Base-by-base conservation (phyloP, 2,888 invertebrate species). In the Anoncus sp. region DNA sequence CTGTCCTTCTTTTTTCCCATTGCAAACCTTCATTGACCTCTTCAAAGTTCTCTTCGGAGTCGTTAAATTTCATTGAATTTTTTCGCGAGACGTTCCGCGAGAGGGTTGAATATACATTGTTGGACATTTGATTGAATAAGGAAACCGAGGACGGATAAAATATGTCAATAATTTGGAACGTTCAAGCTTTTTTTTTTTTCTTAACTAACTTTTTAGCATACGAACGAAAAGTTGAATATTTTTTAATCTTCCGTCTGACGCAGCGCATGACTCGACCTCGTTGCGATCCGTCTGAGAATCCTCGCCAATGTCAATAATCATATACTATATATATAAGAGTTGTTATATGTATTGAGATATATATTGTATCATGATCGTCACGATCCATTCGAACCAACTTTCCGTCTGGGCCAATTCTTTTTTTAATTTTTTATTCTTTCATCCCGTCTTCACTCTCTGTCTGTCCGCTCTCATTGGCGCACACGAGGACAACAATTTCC, bases 21-120 rank as follows among this genome's bases (percentile, higher is more conserved):
- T 72, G 79, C 80, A 81, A 82, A 81, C 82, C 85, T 85, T 83
- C 80, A 79, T 66, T 81, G 85, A 84, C 83, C 85, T 83, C 79
- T 77, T 63, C 79, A 74, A 59, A 10, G 12, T 75, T 70, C 67
- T 60, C 40, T 55, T 49, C 22, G 20, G 18, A 18, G n/a, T 63
- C 35, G 38, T 49, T 45, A 49, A 49, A 35, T 63, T 49, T 38
- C 57, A 45, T 35, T 49, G 31, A 22, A 49, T 22, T 47, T 47
- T 12, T 31, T 49, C 10, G 14, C 20, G n/a, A 27, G 20, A 20
- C 2, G 1, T 10, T 16, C 35, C 12, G 5, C 35, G 27, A 18
- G 24, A 43, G 16, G 43, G 43, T 60, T 24, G 16, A 24, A 43
- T 27, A 16, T 43, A 60, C n/a, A 5, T 22, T 9, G 27, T 9